Base-by-base conservation (phyloP, 2,797 vertebrate species). In the Melanotaenia maccullochi region DNA sequence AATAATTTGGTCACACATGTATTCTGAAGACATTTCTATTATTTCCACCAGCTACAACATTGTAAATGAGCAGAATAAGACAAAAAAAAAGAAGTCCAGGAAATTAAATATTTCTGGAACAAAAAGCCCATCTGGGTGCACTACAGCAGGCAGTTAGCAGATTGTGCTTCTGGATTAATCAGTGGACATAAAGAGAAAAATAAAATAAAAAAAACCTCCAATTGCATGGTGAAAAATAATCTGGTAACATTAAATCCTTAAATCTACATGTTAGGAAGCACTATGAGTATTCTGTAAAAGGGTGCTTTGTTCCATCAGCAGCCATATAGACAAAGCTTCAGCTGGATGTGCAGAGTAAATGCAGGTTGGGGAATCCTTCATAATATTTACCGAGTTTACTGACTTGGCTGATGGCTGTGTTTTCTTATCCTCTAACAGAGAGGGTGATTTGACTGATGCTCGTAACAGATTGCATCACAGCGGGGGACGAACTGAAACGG, bases 391-490 rank as follows among this genome's bases (percentile, higher is more conserved):
- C 13, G 68, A 85, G 78, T 83, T 81, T 79, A 83, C 59, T 71
- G 83, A 67, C 85, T 88, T 86, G 85, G 88, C 88, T 81, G 87
- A 56, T 71, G 81, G 81, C 79, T 52, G 81, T 84, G 87, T 85
- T 81, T 85, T 78, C 89, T 72, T 68, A 63, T 86, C 85, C 87
- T 85, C 84, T 75, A 65, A 69, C 87, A 73, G 89, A 65, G 88
- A 79, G 85, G 82, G 75, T 81, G 85, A 86, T 85, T 80, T 80
- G 83, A 89, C 82, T 85, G 89, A 87, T 83, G 85, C 89, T 89
- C 67, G 72, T 44, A 87, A 78, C 89, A 90, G 89, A 90, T 89
- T 90, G 89, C 83, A 80, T 87, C 89, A 72, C 89, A 89, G 89
- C 87, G 71, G 87, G 89, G 78, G 87, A 52, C 68, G 54, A 72